phyloP scores from a whole-genome alignment of 2,797 vertebrate species.

The Lagorchestes hirsutus region DNA sequence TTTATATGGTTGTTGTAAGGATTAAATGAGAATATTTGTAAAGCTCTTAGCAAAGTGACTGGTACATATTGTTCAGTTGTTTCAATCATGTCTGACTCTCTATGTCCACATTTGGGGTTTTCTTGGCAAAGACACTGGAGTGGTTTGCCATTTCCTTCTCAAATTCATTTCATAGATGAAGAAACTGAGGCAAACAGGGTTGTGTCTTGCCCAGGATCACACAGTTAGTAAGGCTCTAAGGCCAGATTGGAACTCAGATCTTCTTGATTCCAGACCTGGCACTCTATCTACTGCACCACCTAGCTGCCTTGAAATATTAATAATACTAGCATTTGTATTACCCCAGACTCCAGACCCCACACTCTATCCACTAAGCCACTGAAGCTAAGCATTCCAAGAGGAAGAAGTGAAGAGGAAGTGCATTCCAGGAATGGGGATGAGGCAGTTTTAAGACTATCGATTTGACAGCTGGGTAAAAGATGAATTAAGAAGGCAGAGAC shows the following conservation, averaged over 20 bases:
- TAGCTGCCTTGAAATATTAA: too few relatives aligned
- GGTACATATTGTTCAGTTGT: background rate
- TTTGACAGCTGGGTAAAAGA: background rate
- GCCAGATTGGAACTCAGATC: background rate
- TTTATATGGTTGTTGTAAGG: too few relatives aligned
- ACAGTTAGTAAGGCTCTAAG: background rate
- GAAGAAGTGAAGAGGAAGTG: background rate
- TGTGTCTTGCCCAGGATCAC: background rate
- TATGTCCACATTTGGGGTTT: background rate
- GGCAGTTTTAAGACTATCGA: background rate
- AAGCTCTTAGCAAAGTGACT: background rate
- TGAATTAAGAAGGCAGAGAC: background rate
- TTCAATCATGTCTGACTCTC: background rate
- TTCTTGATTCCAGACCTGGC: background rate
- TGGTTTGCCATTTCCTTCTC: background rate
- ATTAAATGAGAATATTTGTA: background rate
- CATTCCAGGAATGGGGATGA: background rate
- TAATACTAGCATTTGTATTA: too few relatives aligned
- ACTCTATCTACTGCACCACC: background rate
- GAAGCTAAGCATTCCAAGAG: background rate
- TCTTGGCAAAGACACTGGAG: background rate
- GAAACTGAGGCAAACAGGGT: background rate
- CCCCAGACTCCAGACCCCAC: background rate
- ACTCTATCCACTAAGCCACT: background rate
- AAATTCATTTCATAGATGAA: background rate